Evolutionary conservation across 2,797 vertebrate species (phyloP).

Genomic region (Cyclopterus lumpus): DNA sequence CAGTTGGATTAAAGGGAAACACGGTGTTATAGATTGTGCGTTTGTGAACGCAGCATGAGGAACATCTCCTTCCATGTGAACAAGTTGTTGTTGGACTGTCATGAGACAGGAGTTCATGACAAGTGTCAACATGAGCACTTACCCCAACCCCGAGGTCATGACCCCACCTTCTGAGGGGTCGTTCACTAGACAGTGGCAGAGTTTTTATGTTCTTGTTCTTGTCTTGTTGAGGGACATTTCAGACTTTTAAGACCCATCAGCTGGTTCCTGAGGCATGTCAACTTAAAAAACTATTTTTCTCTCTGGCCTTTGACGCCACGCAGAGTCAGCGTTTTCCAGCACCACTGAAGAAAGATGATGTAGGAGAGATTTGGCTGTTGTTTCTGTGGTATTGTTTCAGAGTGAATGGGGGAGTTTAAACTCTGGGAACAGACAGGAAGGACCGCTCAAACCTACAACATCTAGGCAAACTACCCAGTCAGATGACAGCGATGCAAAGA

Average conservation of each 20-base stretch:
- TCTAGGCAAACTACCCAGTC: not conserved
- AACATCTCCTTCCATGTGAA: not conserved
- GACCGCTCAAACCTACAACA: not conserved
- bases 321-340: not conserved
- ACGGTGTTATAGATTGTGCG: too few relatives aligned
- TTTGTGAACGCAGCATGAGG: too few relatives aligned
- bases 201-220: not conserved
- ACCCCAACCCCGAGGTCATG: not conserved
- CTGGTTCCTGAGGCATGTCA: not conserved
- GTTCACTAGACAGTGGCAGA: not conserved
- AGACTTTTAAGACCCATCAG: not conserved
- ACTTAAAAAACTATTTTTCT: not conserved
- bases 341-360: not conserved
- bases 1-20: too few relatives aligned
- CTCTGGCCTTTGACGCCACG: not conserved
- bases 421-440: not conserved
- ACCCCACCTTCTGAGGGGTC: slow-evolving; percentile 2
- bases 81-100: too few relatives aligned
- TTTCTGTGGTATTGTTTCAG: not conserved
- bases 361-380: not conserved
- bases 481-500: not conserved
- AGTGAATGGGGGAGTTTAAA: not conserved
- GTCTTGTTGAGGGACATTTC: not conserved
- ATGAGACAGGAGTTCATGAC: not conserved
- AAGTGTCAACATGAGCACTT: not conserved